Evolutionary conservation across 1,140 invertebrate species (phyloP).

Genomic region (Forficula auricularia): DNA sequence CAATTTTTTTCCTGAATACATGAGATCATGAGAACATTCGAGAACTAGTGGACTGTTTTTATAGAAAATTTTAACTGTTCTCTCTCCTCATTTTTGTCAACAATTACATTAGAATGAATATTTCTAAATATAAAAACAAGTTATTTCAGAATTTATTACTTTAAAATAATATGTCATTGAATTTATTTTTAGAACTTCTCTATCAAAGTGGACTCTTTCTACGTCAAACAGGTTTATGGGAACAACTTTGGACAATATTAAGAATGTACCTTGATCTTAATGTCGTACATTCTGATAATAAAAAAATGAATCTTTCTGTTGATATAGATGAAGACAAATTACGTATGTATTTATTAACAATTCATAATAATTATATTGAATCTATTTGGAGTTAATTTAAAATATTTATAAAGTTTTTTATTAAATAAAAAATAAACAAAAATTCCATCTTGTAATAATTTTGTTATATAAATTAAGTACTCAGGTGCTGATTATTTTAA

Average conservation of each 20-base stretch:
- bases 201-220: constrained; percentile 41
- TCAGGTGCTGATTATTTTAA: too few relatives aligned
- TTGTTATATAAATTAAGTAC: too few relatives aligned
- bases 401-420: too few relatives aligned
- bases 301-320: constrained; percentile 10
- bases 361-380: too few relatives aligned
- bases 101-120: too few relatives aligned
- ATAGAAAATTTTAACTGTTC: not conserved
- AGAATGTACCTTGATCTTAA: constrained; percentile 39
- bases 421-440: too few relatives aligned
- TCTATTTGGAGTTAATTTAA: too few relatives aligned
- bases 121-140: too few relatives aligned
- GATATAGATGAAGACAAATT: constrained; percentile 11
- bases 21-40: too few relatives aligned
- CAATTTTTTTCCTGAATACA: too few relatives aligned
- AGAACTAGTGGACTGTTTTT: not conserved
- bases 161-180: not conserved
- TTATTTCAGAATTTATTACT: not conserved
- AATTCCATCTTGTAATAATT: too few relatives aligned
- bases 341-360: too few relatives aligned
- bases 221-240: constrained; percentile 43
- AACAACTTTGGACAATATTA: constrained; percentile 42
- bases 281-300: constrained; percentile 22
- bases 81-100: not conserved
- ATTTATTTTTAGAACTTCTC: constrained; percentile 27